These are phyloP conservation scores for Salminus brasiliensis DNA, from an alignment of 2,113 vertebrate genomes.

Conservation along the genomic window DNA sequence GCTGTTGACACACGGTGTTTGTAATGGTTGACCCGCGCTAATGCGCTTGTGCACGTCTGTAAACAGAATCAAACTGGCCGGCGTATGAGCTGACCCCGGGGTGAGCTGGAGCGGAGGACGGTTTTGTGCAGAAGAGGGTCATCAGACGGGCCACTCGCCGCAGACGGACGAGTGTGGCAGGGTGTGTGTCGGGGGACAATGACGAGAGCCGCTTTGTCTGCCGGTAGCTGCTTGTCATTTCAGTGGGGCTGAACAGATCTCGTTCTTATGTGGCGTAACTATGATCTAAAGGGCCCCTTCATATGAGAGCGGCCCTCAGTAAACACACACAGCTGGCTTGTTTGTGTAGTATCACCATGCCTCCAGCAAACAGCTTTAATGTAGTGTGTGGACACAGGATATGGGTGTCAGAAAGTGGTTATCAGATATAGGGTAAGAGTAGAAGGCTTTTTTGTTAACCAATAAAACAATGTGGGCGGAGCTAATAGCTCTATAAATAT, in stretches of 20 bases:
- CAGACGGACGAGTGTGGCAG: not conserved
- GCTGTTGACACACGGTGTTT: conserved; percentile 6
- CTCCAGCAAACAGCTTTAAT: no score
- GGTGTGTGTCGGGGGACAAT: not conserved
- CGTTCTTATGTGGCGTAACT: no score
- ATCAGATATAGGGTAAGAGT: no score
- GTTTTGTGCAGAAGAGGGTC: not conserved
- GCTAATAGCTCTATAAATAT: no score
- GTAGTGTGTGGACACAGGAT: no score
- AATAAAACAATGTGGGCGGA: no score
- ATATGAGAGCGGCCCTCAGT: no score
- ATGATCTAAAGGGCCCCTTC: no score
- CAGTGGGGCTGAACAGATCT: not conserved
- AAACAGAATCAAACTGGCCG: not conserved
- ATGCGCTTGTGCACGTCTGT: not conserved
- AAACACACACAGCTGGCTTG: no score
- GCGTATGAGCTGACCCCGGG: not conserved
- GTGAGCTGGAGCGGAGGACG: not conserved
- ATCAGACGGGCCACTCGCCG: not conserved
- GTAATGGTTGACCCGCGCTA: conserved; percentile 10
- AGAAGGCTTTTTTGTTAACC: no score
- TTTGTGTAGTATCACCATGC: no score
- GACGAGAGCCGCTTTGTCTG: not conserved
- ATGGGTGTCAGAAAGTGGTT: no score
- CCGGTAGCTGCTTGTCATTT: not conserved